Evolutionary conservation across 2,797 vertebrate species (phyloP).

Genomic region (Morus bassanus): DNA sequence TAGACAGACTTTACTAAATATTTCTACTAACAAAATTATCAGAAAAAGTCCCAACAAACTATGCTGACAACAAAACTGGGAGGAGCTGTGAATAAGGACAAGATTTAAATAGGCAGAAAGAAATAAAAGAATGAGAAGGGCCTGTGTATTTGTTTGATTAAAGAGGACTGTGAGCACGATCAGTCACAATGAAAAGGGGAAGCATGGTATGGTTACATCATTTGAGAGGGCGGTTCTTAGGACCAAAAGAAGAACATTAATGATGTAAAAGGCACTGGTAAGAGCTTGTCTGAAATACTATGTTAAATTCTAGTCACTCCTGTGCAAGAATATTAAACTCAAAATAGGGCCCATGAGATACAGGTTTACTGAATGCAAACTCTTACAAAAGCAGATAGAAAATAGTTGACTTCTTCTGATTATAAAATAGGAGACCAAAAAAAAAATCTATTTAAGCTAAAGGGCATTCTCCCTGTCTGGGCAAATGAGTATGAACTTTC

Average conservation of each 20-base stretch:
- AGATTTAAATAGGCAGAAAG: neutral
- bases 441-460: neutral
- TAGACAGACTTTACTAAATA: neutral
- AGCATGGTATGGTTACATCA: rapidly evolving
- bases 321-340: neutral
- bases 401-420: neutral
- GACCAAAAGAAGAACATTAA: neutral
- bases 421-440: neutral
- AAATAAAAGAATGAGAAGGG: neutral
- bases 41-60: neutral
- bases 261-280: neutral
- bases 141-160: neutral
- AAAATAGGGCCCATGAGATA: neutral
- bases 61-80: neutral
- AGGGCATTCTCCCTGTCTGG: neutral
- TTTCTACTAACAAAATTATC: neutral
- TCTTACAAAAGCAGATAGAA: neutral
- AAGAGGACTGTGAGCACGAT: neutral
- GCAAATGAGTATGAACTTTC: neutral
- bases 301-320: neutral
- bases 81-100: neutral
- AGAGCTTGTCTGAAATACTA: neutral
- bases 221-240: neutral
- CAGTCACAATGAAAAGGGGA: neutral
- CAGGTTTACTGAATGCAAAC: neutral